Percentiles rank a stretch among this genome's conserved stretches.
These are phyloP conservation scores for Allacma fusca DNA, from an alignment of 2,888 invertebrate species.

Conservation along the genomic window DNA sequence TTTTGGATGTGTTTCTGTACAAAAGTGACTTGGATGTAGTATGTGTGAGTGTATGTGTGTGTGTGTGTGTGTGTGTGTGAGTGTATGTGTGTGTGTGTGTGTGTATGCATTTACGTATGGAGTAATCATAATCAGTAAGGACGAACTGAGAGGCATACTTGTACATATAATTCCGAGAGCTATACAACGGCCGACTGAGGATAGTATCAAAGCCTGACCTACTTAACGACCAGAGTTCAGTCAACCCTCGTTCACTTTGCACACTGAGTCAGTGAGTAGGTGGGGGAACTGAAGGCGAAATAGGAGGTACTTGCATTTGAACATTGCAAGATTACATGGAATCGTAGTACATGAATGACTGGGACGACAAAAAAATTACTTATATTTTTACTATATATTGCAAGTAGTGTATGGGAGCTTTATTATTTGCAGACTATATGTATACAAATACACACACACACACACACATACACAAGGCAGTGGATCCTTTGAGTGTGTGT, in stretches of 20 bases:
- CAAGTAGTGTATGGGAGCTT: neutral
- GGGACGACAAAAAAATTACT: conserved; percentile 1
- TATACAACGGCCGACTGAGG: conserved; percentile 6
- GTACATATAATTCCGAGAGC: neutral
- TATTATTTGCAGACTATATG: no score
- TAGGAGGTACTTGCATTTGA: conserved; percentile 37
- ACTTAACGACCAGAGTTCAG: conserved; percentile 59
- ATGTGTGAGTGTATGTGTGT: neutral
- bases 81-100: neutral
- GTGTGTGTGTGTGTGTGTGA: no score
- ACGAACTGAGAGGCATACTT: neutral
- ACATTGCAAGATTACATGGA: conserved; percentile 31
- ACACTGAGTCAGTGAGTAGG: conserved; percentile 46
- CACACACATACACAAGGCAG: no score
- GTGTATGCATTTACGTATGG: neutral
- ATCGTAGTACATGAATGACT: conserved; percentile 17
- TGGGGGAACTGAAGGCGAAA: conserved; percentile 52
- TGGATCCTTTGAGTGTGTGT: no score
- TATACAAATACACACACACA: conserved; percentile 9
- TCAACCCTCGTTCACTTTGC: conserved; percentile 54
- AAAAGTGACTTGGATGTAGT: no score
- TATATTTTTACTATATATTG: conserved; percentile 12
- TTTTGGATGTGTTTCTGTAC: neutral
- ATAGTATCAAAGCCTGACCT: conserved; percentile 50
- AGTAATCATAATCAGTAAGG: conserved; percentile 5